These are phyloP conservation scores for Tholera decimalis DNA, from an alignment of 2,888 invertebrate genomes.

Conservation along the genomic window DNA sequence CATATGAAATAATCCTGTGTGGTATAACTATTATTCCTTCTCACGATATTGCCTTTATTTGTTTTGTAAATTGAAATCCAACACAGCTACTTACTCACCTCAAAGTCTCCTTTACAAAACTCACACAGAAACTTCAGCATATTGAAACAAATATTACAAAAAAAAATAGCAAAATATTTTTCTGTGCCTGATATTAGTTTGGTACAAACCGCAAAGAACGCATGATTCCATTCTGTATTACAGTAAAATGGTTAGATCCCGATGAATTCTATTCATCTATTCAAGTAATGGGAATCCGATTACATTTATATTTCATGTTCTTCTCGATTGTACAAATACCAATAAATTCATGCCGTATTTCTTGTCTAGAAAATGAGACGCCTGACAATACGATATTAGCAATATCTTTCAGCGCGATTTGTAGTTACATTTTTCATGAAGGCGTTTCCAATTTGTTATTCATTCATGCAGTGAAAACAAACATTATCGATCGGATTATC, in stretches of 20 bases:
- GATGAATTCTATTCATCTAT: conserved; percentile 21
- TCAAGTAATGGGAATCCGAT: conserved; percentile 39
- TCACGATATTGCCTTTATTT: conserved; percentile 20
- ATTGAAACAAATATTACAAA: too few species aligned
- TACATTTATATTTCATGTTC: too few species aligned
- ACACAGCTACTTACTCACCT: not conserved
- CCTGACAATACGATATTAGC: conserved; percentile 46
- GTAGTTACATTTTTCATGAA: conserved; percentile 18
- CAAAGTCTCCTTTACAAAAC: too few species aligned
- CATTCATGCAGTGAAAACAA: not conserved
- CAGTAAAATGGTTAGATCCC: conserved; percentile 28
- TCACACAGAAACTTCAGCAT: too few species aligned
- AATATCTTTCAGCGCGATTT: conserved; percentile 30
- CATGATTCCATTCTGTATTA: too few species aligned
- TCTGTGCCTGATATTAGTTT: too few species aligned
- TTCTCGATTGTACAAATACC: too few species aligned
- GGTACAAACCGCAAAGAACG: too few species aligned
- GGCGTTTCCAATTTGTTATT: conserved; percentile 37
- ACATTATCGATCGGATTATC: not conserved
- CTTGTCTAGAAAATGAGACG: conserved; percentile 2
- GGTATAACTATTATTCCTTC: conserved; percentile 23
- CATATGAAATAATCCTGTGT: conserved; percentile 44
- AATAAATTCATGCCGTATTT: conserved; percentile 9
- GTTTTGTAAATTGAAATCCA: conserved; percentile 1
- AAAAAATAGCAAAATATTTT: too few species aligned